A percentile compares a stretch with the other conserved stretches of the same genome.
Conservation (phyloP, 2,888 invertebrate species). For the Helobdella robusta region DNA sequence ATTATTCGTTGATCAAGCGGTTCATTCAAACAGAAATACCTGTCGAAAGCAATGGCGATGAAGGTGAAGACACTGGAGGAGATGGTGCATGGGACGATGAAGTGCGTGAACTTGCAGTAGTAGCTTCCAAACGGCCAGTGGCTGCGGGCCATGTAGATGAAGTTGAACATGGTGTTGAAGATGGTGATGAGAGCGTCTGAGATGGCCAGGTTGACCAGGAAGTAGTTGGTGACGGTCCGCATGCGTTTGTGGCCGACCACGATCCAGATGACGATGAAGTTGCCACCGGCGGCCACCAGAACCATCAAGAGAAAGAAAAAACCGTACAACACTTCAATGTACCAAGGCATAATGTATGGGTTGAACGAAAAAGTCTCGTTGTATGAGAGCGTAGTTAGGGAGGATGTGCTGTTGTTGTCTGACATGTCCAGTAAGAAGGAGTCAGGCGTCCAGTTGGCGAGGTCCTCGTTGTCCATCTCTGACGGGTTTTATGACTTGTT, state of each 20-base stretch:
- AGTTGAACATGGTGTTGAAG: constrained; percentile 89
- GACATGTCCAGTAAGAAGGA: no score
- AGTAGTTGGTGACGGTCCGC: constrained; percentile 94
- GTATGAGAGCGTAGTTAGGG: no score
- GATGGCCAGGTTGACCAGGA: constrained; percentile 86
- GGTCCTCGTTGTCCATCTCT: no score
- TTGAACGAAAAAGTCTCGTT: no score
- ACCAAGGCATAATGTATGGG: constrained; percentile 43
- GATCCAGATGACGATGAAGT: constrained; percentile 94
- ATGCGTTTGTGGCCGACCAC: constrained; percentile 88
- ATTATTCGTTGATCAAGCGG: no score
- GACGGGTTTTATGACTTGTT: no score
- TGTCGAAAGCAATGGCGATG: constrained; percentile 91
- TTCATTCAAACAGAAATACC: no score
- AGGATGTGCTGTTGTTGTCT: no score
- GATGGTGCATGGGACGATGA: constrained; percentile 82
- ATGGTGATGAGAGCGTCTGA: constrained; percentile 93
- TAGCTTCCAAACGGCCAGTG: constrained; percentile 90
- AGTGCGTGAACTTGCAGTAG: constrained; percentile 91
- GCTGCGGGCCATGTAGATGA: constrained; percentile 81
- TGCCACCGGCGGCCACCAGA: constrained; percentile 83
- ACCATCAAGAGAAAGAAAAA: constrained; percentile 76
- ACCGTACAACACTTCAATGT: constrained; percentile 70
- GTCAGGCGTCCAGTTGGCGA: no score
- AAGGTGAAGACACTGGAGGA: constrained; percentile 90